Conservation (phyloP, 2,888 invertebrate species). For the Oligia latruncula region DNA sequence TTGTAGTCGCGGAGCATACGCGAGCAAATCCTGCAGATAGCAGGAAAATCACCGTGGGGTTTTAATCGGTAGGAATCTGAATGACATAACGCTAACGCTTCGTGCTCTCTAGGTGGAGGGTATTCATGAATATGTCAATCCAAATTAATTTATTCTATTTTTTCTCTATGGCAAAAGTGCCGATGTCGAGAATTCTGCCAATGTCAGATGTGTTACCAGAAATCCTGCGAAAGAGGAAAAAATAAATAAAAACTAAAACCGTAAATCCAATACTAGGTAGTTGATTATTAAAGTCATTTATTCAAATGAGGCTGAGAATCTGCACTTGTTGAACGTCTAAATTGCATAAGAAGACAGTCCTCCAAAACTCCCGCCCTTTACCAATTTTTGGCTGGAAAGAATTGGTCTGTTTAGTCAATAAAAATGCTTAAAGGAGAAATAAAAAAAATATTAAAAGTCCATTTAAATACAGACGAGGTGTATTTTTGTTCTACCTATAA, state of each 20-base stretch:
- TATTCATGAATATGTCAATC: neutral
- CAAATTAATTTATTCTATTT: neutral
- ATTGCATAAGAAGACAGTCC: neutral
- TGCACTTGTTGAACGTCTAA: neutral
- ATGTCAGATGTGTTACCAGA: neutral
- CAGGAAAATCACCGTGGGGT: neutral
- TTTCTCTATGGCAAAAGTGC: neutral
- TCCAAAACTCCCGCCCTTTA: neutral
- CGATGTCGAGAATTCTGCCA: neutral
- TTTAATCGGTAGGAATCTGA: slow-evolving; percentile 1
- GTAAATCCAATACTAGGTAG: no score
- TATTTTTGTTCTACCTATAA: neutral
- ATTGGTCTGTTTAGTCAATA: neutral
- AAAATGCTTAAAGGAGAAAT: neutral
- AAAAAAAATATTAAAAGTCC: neutral
- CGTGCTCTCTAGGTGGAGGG: slow-evolving; percentile 9
- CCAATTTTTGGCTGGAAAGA: neutral
- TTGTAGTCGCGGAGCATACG: neutral
- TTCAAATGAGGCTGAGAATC: neutral
- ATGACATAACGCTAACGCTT: neutral
- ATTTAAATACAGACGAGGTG: neutral
- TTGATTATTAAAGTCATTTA: neutral
- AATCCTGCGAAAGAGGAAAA: neutral
- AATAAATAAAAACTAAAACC: neutral
- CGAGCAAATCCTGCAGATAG: neutral